Evolutionary conservation across 2,797 vertebrate species (phyloP).

Genomic region (Avahi laniger): DNA sequence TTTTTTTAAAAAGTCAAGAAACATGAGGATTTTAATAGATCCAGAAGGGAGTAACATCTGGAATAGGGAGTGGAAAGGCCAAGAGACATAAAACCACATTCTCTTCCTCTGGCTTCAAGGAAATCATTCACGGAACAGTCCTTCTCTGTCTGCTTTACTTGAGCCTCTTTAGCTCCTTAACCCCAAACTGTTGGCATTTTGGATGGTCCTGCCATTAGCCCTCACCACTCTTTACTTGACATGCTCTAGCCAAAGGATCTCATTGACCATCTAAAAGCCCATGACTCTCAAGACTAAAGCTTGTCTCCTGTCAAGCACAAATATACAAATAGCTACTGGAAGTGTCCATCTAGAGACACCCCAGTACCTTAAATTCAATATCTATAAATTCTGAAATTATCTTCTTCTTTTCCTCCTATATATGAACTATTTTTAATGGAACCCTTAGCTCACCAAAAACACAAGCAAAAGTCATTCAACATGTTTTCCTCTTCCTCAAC

Average conservation of each 20-base stretch:
- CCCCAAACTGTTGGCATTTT: neutral
- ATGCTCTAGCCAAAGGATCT: neutral
- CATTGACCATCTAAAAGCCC: neutral
- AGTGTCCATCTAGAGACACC: neutral
- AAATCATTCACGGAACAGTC: neutral
- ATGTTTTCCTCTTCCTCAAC: neutral
- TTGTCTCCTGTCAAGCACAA: neutral
- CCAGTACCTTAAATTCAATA: neutral
- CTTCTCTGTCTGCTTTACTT: neutral
- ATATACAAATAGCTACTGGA: neutral
- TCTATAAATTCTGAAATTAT: neutral
- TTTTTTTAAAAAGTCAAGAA: neutral
- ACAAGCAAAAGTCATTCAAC: neutral
- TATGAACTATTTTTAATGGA: neutral
- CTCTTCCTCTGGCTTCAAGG: neutral
- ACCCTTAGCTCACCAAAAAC: neutral
- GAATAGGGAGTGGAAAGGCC: neutral
- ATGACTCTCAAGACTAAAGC: neutral
- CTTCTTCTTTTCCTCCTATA: neutral
- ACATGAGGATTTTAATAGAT: neutral
- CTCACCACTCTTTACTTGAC: neutral
- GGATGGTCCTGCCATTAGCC: neutral
- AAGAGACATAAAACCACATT: neutral
- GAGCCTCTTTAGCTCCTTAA: neutral
- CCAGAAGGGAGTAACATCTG: neutral